Base-by-base conservation (phyloP, 2,888 invertebrate genomes). In the Drosophila birchii region DNA sequence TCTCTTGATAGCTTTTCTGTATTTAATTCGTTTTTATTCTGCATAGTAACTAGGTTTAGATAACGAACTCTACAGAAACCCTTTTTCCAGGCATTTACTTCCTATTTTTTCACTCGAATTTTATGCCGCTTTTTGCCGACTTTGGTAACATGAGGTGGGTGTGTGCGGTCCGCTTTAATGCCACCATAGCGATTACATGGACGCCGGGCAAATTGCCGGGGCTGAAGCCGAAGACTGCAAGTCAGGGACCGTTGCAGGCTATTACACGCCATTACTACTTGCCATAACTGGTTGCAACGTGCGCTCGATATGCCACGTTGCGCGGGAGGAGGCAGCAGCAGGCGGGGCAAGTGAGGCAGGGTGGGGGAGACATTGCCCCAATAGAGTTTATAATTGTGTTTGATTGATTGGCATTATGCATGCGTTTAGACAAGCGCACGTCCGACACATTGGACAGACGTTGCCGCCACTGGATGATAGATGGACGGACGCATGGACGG, bases 321-420 rank as follows among this genome's bases (percentile, higher is more conserved):
- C 36, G 38, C 36, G 36, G 36, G 23, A 0, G 36, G 54, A 32
- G 58, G 38, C 59, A 49, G 51, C 43, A 43, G 36, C 44, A 7
- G 29, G 29, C 1, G 43, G 1, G 34, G 44, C n/a, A 6, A 11
- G n/a, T 5, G 29, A 29, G 26, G n/a, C n/a, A 45, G 8, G 16
- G 5, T 16, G 16, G 5, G 29, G n/a, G 29, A n/a, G 47, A 54
- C 58, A 70, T 67, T 49, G 78, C 56, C 64, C 62, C 75, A 73
- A 69, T 68, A 68, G 76, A 78, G 75, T 82, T 88, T 84, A 80
- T 88, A 84, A 82, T 84, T 82, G 80, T 80, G 80, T 77, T 84
- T 88, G 83, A 83, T 87, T 87, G 83, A 84, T 67, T 86, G 83
- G 83, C 72, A 74, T 88, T 86, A 82, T 83, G 76, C 73, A 85